Evolutionary conservation across 2,797 vertebrate species (phyloP).

Genomic region (Phrynocephalus forsythii): DNA sequence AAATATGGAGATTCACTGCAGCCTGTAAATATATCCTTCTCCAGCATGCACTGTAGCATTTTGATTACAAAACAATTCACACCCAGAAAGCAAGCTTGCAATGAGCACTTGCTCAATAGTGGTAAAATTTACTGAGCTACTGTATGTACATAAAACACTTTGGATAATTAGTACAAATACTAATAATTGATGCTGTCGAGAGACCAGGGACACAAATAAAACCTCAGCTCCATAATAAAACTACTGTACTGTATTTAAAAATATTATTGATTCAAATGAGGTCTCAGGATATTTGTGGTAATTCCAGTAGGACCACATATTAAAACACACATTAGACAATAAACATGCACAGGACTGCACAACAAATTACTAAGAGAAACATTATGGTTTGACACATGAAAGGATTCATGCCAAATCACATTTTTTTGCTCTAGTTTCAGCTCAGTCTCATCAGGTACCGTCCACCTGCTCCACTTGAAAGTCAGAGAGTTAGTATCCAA

Average conservation of each 20-base stretch:
- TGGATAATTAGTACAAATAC: not conserved
- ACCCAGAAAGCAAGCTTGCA: too few relatives aligned
- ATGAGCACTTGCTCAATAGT: too few relatives aligned
- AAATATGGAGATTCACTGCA: not conserved
- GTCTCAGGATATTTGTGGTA: not conserved
- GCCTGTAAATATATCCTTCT: not conserved
- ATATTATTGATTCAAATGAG: not conserved
- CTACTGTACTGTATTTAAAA: too few relatives aligned
- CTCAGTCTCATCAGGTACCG: not conserved
- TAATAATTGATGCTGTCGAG: not conserved
- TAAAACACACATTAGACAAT: not conserved
- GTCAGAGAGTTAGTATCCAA: not conserved
- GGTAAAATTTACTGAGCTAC: not conserved
- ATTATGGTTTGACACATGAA: not conserved
- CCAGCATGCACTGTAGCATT: not conserved
- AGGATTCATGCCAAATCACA: not conserved
- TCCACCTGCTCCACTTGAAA: not conserved
- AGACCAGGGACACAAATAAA: not conserved
- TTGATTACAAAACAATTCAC: not conserved
- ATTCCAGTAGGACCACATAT: not conserved
- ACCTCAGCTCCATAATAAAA: not conserved
- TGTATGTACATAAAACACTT: not conserved
- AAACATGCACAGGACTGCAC: not conserved
- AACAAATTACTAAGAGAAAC: not conserved
- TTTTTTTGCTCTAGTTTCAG: not conserved